phyloP scores from a whole-genome alignment of 2,888 invertebrate species.

The Charanyca ferruginea region DNA sequence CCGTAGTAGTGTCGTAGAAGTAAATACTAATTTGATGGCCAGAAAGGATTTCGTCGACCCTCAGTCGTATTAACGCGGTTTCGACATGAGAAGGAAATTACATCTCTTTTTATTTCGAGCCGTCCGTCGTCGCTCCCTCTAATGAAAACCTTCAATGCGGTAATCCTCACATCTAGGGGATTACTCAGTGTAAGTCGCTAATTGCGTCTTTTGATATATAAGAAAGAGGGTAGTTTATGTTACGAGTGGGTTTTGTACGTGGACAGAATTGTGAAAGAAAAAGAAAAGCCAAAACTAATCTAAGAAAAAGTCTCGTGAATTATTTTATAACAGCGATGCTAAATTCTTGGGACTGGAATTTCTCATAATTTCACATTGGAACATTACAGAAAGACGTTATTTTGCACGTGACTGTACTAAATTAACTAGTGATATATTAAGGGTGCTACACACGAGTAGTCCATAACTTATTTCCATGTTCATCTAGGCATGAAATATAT shows the following conservation, averaged over 20 bases:
- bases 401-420: constrained; percentile 43
- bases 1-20: constrained; percentile 52
- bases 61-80: constrained; percentile 79
- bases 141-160: constrained; percentile 79
- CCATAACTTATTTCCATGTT: constrained; percentile 43
- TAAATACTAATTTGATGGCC: constrained; percentile 76
- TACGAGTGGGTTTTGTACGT: constrained; percentile 11
- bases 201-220: constrained; percentile 65
- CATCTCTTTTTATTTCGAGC: constrained; percentile 78
- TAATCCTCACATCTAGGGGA: constrained; percentile 69
- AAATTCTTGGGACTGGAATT: constrained; percentile 37
- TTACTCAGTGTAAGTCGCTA: constrained; percentile 67
- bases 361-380: constrained; percentile 26
- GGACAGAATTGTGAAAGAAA: constrained; percentile 31
- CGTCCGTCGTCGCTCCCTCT: constrained; percentile 72
- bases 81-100: constrained; percentile 80
- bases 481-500: constrained; percentile 41
- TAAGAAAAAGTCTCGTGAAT: constrained; percentile 14
- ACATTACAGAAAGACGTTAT: constrained; percentile 28
- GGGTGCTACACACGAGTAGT: constrained; percentile 23
- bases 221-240: constrained; percentile 42
- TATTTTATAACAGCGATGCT: constrained; percentile 33
- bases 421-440: constrained; percentile 47
- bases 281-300: constrained; percentile 25
- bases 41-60: constrained; percentile 77